Conservation (phyloP, 1,140 invertebrate genomes). For the Lerema accius region DNA sequence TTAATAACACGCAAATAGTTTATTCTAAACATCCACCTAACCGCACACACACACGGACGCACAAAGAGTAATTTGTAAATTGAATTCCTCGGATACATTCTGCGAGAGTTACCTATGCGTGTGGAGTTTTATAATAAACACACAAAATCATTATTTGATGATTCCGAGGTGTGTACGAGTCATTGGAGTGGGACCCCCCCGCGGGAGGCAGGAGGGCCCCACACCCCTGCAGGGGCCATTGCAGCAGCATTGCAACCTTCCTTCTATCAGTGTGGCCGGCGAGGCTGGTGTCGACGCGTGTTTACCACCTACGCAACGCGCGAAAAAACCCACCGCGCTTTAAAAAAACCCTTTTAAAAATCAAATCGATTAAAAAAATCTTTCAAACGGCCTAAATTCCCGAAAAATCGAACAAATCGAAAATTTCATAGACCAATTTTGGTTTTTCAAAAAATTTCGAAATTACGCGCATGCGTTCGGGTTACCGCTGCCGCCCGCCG, state of each 20-base stretch:
- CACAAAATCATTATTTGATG: slow-evolving; percentile 82
- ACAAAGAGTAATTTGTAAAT: slow-evolving; percentile 54
- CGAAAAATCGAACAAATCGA: slow-evolving; percentile 55
- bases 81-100: slow-evolving; percentile 55
- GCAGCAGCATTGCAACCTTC: slow-evolving; percentile 70
- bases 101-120: slow-evolving; percentile 44
- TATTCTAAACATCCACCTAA: slow-evolving; percentile 63
- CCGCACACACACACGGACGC: slow-evolving; percentile 42
- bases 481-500: slow-evolving; percentile 68
- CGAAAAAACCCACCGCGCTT: slow-evolving; percentile 61
- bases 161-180: slow-evolving; percentile 73
- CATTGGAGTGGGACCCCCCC: slow-evolving; percentile 60
- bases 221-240: slow-evolving; percentile 60
- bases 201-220: slow-evolving; percentile 51
- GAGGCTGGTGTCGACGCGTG: slow-evolving; percentile 74
- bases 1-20: slow-evolving; percentile 71
- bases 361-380: slow-evolving; percentile 41
- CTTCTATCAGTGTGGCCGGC: slow-evolving; percentile 76
- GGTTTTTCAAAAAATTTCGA: slow-evolving; percentile 73
- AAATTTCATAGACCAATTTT: slow-evolving; percentile 76
- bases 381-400: slow-evolving; percentile 69
- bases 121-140: slow-evolving; percentile 77
- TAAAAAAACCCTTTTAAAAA: slow-evolving; percentile 53
- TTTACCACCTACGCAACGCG: slow-evolving; percentile 79
- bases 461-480: slow-evolving; percentile 76